Percentiles rank a stretch among this genome's conserved stretches.
Evolutionary conservation across 2,113 vertebrate species (phyloP).

Genomic region (Monopterus albus): DNA sequence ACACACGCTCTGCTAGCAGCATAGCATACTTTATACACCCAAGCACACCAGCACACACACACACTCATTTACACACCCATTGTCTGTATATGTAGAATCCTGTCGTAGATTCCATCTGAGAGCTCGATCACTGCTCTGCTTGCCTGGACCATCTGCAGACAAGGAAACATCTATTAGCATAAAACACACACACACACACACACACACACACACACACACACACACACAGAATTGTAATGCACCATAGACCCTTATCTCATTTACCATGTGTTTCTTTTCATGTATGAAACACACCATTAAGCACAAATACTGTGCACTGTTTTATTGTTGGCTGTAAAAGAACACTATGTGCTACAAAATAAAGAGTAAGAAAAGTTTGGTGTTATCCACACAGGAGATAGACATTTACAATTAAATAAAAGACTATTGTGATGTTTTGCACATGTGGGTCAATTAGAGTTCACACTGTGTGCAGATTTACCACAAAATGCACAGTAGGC

Average conservation of each 20-base stretch:
- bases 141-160: slow-evolving; percentile 91
- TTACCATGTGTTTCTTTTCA: neutral
- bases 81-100: slow-evolving; percentile 90
- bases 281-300: neutral
- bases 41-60: neutral
- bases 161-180: slow-evolving; percentile 25
- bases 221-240: neutral
- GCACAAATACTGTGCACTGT: neutral
- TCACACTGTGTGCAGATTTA: neutral
- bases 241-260: neutral
- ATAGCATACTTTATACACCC: no score
- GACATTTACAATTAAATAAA: neutral
- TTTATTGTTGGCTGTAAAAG: slow-evolving; percentile 3
- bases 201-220: no score
- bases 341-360: neutral
- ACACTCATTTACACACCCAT: slow-evolving; percentile 78
- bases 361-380: neutral
- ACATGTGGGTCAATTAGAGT: neutral
- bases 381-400: neutral
- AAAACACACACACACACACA: no score
- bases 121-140: slow-evolving; percentile 89
- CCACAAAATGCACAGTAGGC: neutral
- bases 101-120: slow-evolving; percentile 87
- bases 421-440: no score
- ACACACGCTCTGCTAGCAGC: slow-evolving; percentile 15